Evolutionary conservation across 2,113 vertebrate genomes (phyloP).

Genomic region (Porphyrio hochstetteri): DNA sequence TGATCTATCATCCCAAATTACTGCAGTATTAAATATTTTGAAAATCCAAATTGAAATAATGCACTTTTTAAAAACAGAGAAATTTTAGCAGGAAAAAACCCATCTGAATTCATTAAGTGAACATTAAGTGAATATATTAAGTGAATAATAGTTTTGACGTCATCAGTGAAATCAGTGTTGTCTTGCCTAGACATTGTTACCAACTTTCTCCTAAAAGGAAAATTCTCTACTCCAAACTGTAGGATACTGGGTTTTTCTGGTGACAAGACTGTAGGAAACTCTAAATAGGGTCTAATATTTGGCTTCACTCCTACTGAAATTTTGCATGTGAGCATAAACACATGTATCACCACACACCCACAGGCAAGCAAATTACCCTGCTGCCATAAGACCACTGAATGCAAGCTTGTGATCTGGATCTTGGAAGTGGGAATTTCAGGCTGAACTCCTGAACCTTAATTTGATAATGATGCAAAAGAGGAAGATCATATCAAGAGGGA

Average conservation of each 20-base stretch:
- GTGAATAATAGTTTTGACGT: not conserved
- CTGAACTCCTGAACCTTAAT: not conserved
- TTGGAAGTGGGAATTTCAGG: not conserved
- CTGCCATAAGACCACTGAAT: not conserved
- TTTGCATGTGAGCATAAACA: not conserved
- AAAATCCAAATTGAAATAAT: not conserved
- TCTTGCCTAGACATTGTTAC: not conserved
- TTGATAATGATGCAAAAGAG: not conserved
- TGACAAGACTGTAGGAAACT: not conserved
- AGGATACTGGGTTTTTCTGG: accelerated
- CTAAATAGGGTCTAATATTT: not conserved
- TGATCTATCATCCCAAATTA: not conserved
- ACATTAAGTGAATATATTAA: not conserved
- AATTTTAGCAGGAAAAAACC: not conserved
- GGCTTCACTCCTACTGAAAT: not conserved
- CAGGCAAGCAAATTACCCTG: not conserved
- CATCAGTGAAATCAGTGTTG: not conserved
- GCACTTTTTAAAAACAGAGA: not conserved
- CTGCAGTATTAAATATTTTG: not conserved
- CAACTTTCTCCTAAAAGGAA: not conserved
- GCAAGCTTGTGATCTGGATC: not conserved
- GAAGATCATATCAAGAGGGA: not conserved
- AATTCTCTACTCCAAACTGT: not conserved
- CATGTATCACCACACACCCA: not conserved
- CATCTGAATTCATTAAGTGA: not conserved